Conservation (phyloP, 2,113 vertebrate species). For the Tachysurus fulvidraco region DNA sequence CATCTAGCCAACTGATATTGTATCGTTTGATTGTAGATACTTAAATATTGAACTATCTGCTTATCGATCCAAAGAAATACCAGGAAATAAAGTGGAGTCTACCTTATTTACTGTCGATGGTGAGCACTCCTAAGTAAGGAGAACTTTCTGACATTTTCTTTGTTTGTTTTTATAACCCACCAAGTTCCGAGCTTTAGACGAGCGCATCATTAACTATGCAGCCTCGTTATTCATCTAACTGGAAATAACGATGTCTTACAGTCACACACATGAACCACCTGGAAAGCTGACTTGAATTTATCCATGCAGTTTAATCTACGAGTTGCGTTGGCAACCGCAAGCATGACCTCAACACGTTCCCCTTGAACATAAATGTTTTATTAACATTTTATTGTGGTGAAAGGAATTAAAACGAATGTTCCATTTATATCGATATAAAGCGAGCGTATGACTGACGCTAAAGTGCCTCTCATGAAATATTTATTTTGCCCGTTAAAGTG, state of each 20-base stretch:
- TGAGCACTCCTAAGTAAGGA: neutral
- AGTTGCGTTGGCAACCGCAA: constrained; percentile 12
- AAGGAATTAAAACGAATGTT: neutral
- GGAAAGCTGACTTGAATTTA: neutral
- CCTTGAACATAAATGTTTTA: constrained; percentile 32
- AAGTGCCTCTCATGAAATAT: constrained; percentile 53
- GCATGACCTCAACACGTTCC: constrained; percentile 26
- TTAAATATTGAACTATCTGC: neutral
- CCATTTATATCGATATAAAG: neutral
- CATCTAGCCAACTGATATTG: neutral
- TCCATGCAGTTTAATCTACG: neutral
- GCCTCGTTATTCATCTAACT: neutral
- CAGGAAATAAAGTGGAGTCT: neutral
- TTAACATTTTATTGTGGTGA: constrained; percentile 49
- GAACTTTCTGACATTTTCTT: neutral
- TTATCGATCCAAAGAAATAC: neutral
- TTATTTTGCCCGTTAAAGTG: constrained; percentile 42
- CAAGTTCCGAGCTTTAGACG: neutral
- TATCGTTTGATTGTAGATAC: neutral
- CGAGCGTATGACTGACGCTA: constrained; percentile 29
- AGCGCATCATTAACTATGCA: neutral
- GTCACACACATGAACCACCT: neutral
- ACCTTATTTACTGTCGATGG: neutral
- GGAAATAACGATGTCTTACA: neutral
- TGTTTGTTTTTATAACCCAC: neutral